Percentiles rank a stretch among this genome's conserved stretches.
Evolutionary conservation across 1,140 invertebrate species (phyloP).

Genomic region (Akabosia matsudoensis): DNA sequence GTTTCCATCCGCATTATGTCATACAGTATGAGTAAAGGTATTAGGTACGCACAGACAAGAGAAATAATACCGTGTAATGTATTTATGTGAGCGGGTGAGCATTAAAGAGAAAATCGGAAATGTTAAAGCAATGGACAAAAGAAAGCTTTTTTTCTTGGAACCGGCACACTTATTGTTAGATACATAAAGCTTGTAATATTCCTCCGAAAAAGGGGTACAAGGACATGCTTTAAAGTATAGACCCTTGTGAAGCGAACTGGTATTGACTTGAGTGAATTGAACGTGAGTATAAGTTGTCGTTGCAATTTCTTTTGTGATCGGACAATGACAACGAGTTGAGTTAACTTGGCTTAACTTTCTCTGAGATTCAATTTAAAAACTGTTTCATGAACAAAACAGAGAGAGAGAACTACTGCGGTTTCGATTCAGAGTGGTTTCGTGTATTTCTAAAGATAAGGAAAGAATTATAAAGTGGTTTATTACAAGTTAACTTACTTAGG

Average conservation of each 20-base stretch:
- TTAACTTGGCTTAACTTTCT: constrained; percentile 13
- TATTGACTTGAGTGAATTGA: too few species aligned
- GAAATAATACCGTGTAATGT: background rate
- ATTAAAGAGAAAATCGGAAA: constrained; percentile 17
- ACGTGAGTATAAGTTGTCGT: background rate
- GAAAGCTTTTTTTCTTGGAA: constrained; percentile 3
- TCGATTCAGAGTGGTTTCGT: background rate
- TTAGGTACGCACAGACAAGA: background rate
- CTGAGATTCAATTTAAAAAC: constrained; percentile 17
- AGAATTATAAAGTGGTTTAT: too few species aligned
- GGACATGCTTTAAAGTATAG: too few species aligned
- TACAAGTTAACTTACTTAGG: too few species aligned
- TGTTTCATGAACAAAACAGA: background rate
- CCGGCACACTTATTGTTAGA: background rate
- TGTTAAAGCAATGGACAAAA: constrained; percentile 4
- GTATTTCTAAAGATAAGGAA: too few species aligned
- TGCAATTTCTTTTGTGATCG: background rate
- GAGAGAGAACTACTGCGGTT: background rate
- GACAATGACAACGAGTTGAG: constrained; percentile 4
- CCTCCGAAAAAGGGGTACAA: background rate
- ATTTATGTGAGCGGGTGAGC: background rate
- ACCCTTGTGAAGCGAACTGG: too few species aligned
- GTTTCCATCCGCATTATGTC: too few species aligned
- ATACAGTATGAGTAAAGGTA: too few species aligned
- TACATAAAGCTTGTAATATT: background rate